These are phyloP conservation scores for Leucophenga montana DNA, from an alignment of 2,888 invertebrate genomes.

Conservation along the genomic window DNA sequence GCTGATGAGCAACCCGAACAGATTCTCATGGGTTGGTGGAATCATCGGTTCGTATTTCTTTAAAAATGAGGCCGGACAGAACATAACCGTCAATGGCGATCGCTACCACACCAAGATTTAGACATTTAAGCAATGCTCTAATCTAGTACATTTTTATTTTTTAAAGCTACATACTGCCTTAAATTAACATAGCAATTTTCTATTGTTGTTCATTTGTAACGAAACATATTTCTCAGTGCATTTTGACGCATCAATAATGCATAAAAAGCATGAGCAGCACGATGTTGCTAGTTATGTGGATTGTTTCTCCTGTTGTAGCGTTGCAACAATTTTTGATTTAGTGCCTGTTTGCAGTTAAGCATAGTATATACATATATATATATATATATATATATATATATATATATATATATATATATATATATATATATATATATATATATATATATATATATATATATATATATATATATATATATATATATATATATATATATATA, in stretches of 20 bases:
- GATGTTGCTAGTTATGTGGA: slow-evolving; percentile 22
- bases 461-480: too few relatives aligned
- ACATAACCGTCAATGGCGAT: too few relatives aligned
- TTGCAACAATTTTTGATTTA: slow-evolving; percentile 26
- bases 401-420: slow-evolving; percentile 37
- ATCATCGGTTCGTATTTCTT: too few relatives aligned
- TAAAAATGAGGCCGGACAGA: too few relatives aligned
- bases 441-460: slow-evolving; percentile 30
- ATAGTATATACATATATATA: slow-evolving; percentile 2
- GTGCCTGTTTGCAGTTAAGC: slow-evolving; percentile 20
- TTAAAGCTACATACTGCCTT: too few relatives aligned
- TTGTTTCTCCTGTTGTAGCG: slow-evolving; percentile 37
- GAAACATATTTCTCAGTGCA: slow-evolving; percentile 10
- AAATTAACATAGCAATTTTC: too few relatives aligned
- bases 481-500: too few relatives aligned
- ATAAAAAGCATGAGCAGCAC: slow-evolving; percentile 22
- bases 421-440: slow-evolving; percentile 36
- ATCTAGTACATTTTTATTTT: too few relatives aligned
- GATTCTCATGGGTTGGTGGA: too few relatives aligned
- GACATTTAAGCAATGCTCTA: too few relatives aligned
- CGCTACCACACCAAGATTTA: too few relatives aligned
- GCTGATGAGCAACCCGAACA: too few relatives aligned
- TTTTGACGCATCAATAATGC: slow-evolving; percentile 4
- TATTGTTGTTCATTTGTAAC: neutral
- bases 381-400: slow-evolving; percentile 35